phyloP scores from a whole-genome alignment of 1,140 invertebrate genomes.

The Agrypnia vestita region DNA sequence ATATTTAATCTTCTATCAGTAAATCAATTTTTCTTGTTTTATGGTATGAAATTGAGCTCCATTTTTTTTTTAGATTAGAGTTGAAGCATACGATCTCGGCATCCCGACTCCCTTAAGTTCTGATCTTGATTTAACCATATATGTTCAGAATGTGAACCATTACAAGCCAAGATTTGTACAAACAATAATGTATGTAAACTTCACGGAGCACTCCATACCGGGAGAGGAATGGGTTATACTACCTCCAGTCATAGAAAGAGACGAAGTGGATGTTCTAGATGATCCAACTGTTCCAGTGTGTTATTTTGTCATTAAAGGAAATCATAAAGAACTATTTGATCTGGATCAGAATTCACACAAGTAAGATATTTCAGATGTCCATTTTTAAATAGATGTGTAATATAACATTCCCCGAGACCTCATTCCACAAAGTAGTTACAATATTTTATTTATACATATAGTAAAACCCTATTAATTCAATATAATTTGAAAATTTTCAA shows the following conservation, averaged over 20 bases:
- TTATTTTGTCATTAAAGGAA: conserved; percentile 90
- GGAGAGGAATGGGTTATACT: conserved; percentile 80
- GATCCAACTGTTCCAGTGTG: conserved; percentile 85
- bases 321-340: conserved; percentile 81
- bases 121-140: conserved; percentile 91
- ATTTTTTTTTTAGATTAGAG: conserved; percentile 79
- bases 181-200: conserved; percentile 82
- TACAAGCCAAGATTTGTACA: conserved; percentile 90
- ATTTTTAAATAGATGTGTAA: no score
- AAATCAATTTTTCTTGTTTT: background rate
- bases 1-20: background rate
- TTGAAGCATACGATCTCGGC: conserved; percentile 92
- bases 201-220: conserved; percentile 86
- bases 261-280: conserved; percentile 87
- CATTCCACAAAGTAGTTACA: no score
- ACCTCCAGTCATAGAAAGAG: conserved; percentile 88
- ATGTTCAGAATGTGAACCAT: conserved; percentile 91
- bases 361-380: conserved; percentile 67
- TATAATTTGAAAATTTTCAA: no score
- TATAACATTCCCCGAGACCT: no score
- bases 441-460: no score
- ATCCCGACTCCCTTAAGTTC: conserved; percentile 88
- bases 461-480: no score
- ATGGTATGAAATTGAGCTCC: no score
- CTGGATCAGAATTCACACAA: conserved; percentile 84